Evolutionary conservation across 2,888 invertebrate species (phyloP).

Genomic region (Acrocyrtus sp.): DNA sequence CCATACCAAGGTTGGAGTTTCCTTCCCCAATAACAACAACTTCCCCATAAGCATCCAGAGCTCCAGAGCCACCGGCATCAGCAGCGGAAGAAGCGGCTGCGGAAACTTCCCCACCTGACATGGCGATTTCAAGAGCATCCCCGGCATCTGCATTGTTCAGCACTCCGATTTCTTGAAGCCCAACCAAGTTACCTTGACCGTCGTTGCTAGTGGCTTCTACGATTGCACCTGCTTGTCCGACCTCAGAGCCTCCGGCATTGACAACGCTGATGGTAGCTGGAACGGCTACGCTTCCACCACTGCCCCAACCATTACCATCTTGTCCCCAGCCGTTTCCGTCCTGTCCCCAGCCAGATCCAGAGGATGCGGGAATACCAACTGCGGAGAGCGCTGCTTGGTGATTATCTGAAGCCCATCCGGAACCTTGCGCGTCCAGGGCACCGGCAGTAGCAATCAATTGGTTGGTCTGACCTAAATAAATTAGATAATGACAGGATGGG

Average conservation of each 20-base stretch:
- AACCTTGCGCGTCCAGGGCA: conserved; percentile 15
- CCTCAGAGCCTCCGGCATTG: conserved; percentile 15
- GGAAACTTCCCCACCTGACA: conserved; percentile 17
- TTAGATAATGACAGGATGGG: no score
- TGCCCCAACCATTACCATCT: background rate
- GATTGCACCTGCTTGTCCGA: conserved; percentile 13
- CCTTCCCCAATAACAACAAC: background rate
- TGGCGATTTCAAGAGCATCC: conserved; percentile 1
- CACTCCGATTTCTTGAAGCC: conserved; percentile 17
- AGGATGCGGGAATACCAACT: conserved; percentile 15
- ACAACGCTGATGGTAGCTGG: conserved; percentile 21
- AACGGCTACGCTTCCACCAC: no score
- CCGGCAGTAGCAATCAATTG: conserved; percentile 16
- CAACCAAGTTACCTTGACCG: conserved; percentile 16
- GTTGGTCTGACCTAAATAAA: no score
- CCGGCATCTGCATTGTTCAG: conserved; percentile 7
- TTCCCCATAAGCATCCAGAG: background rate
- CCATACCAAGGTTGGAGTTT: background rate
- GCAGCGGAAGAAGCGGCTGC: conserved; percentile 10
- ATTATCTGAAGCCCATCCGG: conserved; percentile 10
- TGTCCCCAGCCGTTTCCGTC: background rate
- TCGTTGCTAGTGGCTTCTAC: conserved; percentile 34
- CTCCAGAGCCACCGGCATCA: background rate
- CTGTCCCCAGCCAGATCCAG: conserved; percentile 10
- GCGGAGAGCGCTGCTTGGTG: conserved; percentile 23